These are phyloP conservation scores for Cryptocephalus primarius DNA, from an alignment of 2,888 invertebrate species.

Conservation along the genomic window DNA sequence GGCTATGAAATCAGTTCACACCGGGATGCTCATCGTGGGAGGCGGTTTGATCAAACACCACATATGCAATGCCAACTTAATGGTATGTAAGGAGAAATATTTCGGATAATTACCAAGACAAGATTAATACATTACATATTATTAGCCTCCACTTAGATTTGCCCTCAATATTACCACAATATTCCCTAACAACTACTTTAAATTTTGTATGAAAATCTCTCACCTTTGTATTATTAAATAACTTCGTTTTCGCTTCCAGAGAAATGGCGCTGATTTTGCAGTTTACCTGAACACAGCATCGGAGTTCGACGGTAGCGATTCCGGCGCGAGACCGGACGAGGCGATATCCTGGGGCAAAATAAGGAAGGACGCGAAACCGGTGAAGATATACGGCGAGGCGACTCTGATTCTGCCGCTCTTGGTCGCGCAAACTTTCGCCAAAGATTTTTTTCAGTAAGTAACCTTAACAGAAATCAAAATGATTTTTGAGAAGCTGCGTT, in stretches of 20 bases:
- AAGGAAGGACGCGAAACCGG: conserved; percentile 72
- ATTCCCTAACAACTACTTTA: too few relatives aligned
- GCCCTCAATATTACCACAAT: too few relatives aligned
- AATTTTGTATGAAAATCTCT: too few relatives aligned
- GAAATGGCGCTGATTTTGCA: conserved; percentile 93
- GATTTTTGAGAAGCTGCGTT: too few relatives aligned
- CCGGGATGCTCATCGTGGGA: conserved; percentile 95
- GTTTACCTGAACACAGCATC: conserved; percentile 92
- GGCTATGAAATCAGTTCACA: conserved; percentile 83
- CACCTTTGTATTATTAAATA: too few relatives aligned
- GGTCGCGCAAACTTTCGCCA: conserved; percentile 93
- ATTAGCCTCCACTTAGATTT: too few relatives aligned
- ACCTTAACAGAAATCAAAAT: too few relatives aligned
- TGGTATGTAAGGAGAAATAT: conserved; percentile 47
- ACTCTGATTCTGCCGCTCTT: conserved; percentile 88
- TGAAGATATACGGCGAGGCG: conserved; percentile 91
- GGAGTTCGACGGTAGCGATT: conserved; percentile 97
- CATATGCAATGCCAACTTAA: conserved; percentile 97
- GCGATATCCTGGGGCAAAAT: conserved; percentile 99
- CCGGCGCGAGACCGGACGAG: conserved; percentile 96
- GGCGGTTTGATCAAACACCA: conserved; percentile 98
- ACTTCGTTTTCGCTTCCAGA: conserved; percentile 35
- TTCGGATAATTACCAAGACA: too few relatives aligned
- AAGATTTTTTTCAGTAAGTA: conserved; percentile 29
- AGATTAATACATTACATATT: too few relatives aligned